These are phyloP conservation scores for Carcinoscorpius rotundicauda DNA, from an alignment of 1,140 invertebrate genomes.

Conservation along the genomic window DNA sequence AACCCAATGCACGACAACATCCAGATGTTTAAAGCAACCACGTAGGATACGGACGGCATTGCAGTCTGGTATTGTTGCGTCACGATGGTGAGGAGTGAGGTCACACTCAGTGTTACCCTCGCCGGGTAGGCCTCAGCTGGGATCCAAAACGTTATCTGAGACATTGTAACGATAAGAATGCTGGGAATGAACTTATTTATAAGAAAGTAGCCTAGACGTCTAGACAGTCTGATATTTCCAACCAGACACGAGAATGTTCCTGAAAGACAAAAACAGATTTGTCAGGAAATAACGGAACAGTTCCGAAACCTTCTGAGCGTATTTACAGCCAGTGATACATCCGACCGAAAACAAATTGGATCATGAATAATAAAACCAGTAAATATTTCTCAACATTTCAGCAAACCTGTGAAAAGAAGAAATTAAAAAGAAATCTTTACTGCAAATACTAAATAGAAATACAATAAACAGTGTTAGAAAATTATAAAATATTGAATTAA, in stretches of 20 bases:
- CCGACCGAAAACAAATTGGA: no score
- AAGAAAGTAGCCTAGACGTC: conserved; percentile 21
- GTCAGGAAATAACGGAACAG: no score
- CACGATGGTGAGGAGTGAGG: conserved; percentile 49
- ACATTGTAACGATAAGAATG: conserved; percentile 20
- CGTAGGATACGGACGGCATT: conserved; percentile 35
- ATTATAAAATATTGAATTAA: no score
- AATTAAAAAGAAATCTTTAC: no score
- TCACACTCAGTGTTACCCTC: conserved; percentile 41
- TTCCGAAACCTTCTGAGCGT: no score
- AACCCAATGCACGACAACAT: conserved; percentile 59
- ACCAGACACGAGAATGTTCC: conserved; percentile 19
- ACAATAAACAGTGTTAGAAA: no score
- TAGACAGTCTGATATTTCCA: conserved; percentile 13
- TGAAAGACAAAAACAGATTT: background rate
- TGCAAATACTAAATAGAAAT: no score
- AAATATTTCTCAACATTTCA: no score
- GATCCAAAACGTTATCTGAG: conserved; percentile 23
- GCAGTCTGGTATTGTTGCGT: conserved; percentile 45
- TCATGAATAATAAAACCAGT: no score
- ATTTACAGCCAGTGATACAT: no score
- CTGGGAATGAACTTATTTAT: conserved; percentile 22
- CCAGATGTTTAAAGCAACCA: conserved; percentile 43
- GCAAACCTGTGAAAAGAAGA: no score
- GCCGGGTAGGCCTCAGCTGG: conserved; percentile 23